These are phyloP conservation scores for Oryzias woworae DNA, from an alignment of 2,113 vertebrate species.

Conservation along the genomic window DNA sequence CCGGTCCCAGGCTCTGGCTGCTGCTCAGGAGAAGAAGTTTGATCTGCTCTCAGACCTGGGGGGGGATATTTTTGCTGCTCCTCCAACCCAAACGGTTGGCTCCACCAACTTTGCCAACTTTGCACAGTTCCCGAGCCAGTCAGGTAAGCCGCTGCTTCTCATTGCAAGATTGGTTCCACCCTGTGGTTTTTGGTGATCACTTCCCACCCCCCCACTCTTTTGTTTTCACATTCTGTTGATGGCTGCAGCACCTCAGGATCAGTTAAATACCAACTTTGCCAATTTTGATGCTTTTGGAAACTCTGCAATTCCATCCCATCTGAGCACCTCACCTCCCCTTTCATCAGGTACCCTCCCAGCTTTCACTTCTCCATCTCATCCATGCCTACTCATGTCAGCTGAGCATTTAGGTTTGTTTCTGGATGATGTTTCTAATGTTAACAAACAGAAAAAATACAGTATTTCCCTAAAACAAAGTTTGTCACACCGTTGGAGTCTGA, in stretches of 20 bases:
- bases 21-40: constrained; percentile 92
- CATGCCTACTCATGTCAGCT: neutral
- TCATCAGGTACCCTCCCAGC: constrained; percentile 76
- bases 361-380: constrained; percentile 69
- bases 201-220: constrained; percentile 10
- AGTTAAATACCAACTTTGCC: constrained; percentile 95
- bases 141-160: constrained; percentile 76
- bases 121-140: constrained; percentile 95
- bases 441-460: too few species aligned
- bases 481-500: too few species aligned
- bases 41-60: constrained; percentile 95
- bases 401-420: neutral
- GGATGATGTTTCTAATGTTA: too few species aligned
- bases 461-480: too few species aligned
- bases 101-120: constrained; percentile 96
- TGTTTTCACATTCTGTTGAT: constrained; percentile 70
- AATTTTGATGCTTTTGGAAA: constrained; percentile 99
- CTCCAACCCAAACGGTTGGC: constrained; percentile 80
- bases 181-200: constrained; percentile 76
- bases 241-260: constrained; percentile 88
- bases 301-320: constrained; percentile 89
- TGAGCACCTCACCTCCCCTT: constrained; percentile 85
- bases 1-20: constrained; percentile 70
- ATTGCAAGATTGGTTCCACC: constrained; percentile 1
- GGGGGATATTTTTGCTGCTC: constrained; percentile 93